Conservation (phyloP, 2,113 vertebrate genomes). For the Fregata magnificens region DNA sequence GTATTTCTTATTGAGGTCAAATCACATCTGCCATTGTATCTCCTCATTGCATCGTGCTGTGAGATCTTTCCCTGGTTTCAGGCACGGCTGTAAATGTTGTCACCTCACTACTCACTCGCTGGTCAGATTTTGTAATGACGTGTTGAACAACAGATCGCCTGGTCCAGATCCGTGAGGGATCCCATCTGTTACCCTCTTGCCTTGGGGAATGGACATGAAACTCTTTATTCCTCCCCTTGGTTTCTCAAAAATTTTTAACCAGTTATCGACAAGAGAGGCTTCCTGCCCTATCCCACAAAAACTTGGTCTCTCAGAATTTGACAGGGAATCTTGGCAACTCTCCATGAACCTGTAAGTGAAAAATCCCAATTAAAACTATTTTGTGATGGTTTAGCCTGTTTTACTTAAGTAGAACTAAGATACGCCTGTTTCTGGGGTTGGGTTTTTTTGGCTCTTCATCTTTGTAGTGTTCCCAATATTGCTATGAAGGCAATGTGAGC, state of each 20-base stretch:
- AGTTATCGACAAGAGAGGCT: background rate
- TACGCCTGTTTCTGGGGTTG: background rate
- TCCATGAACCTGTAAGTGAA: background rate
- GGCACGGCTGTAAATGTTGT: background rate
- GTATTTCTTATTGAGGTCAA: background rate
- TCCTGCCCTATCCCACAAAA: background rate
- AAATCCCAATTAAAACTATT: background rate
- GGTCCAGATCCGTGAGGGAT: background rate
- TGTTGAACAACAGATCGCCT: background rate
- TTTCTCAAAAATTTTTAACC: background rate
- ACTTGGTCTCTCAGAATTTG: background rate
- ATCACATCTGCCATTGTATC: background rate
- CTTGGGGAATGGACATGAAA: background rate
- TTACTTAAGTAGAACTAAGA: background rate
- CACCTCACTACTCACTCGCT: background rate
- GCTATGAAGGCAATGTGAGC: background rate
- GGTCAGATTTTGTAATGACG: background rate
- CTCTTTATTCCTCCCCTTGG: background rate
- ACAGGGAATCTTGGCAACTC: background rate
- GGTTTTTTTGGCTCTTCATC: background rate
- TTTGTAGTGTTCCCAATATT: background rate
- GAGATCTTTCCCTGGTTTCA: background rate
- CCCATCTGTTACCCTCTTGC: background rate
- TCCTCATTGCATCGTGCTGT: rapidly evolving
- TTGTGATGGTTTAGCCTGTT: background rate